A percentile compares a stretch with the other conserved stretches of the same genome.
Conservation (phyloP, 2,888 invertebrate species). For the Archips crataeganus region DNA sequence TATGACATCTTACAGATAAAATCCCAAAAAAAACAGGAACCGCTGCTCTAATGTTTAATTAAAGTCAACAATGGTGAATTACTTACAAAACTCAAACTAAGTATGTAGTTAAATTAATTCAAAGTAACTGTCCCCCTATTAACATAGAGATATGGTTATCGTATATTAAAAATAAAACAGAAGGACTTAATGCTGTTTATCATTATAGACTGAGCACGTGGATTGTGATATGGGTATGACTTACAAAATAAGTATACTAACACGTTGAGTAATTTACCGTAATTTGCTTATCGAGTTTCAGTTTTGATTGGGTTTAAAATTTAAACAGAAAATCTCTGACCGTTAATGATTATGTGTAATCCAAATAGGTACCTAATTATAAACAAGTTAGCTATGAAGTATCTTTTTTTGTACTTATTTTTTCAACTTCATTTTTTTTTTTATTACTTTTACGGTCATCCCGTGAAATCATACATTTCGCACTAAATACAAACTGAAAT, state of each 20-base stretch:
- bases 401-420: no score
- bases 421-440: no score
- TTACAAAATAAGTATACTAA: slow-evolving; percentile 14
- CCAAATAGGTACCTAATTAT: no score
- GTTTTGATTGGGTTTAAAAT: slow-evolving; percentile 4
- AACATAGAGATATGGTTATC: neutral
- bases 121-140: neutral
- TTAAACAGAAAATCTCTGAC: neutral
- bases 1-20: no score
- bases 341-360: no score
- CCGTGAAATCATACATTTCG: no score
- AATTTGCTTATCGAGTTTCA: neutral
- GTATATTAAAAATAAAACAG: neutral
- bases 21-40: no score
- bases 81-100: neutral
- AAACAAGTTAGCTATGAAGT: no score
- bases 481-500: no score
- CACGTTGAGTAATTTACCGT: slow-evolving; percentile 14
- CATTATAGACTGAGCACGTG: neutral
- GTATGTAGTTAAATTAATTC: neutral
- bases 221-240: slow-evolving; percentile 1
- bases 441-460: no score
- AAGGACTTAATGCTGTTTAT: slow-evolving; percentile 9
- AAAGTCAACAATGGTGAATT: neutral
- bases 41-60: no score